Evolutionary conservation across 2,113 vertebrate genomes (phyloP).

Genomic region (Oenanthe melanoleuca): DNA sequence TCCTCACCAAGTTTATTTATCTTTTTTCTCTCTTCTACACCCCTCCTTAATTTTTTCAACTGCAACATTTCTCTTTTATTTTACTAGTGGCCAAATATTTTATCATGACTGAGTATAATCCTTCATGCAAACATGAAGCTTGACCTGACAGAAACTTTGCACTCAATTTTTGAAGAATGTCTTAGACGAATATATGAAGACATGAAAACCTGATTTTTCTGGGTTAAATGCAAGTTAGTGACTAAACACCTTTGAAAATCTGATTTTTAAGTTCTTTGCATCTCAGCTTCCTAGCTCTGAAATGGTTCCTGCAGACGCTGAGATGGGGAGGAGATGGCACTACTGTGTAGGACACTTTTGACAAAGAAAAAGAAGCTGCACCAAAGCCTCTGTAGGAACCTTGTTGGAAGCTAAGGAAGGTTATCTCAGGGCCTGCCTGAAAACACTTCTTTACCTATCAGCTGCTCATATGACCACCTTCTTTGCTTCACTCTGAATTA

Average conservation of each 20-base stretch:
- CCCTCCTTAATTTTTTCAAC: neutral
- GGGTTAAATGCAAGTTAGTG: neutral
- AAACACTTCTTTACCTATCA: neutral
- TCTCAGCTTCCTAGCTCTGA: neutral
- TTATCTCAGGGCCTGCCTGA: neutral
- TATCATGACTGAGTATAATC: neutral
- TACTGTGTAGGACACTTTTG: neutral
- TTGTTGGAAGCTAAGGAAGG: neutral
- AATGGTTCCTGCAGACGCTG: neutral
- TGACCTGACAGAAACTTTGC: neutral
- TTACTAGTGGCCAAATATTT: neutral
- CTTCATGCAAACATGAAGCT: neutral
- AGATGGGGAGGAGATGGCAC: neutral
- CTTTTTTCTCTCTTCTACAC: neutral
- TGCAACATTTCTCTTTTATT: neutral
- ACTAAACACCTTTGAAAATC: neutral
- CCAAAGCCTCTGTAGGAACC: neutral
- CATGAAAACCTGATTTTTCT: neutral
- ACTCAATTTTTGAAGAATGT: neutral
- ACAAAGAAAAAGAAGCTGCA: neutral
- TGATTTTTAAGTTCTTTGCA: neutral
- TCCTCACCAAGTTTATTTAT: neutral
- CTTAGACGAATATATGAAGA: neutral
- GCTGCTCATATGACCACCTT: neutral
- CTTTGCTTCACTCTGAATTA: neutral